Evolutionary conservation across 2,797 vertebrate species (phyloP), one percentile per base, ranked within the genome.

Genomic region (Percopsis omiscomaycus): DNA sequence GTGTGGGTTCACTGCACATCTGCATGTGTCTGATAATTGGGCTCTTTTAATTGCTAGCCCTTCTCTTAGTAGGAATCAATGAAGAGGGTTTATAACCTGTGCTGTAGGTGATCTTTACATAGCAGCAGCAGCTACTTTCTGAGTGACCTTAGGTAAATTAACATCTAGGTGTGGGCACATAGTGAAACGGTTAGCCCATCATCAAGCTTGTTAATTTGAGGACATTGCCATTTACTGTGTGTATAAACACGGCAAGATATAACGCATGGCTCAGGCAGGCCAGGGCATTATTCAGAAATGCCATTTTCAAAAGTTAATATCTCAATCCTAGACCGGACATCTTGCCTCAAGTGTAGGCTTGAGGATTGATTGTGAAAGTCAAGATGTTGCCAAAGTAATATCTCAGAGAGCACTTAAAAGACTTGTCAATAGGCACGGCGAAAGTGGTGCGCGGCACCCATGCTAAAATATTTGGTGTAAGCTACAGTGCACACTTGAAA

Each of bases 31-130:
- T 68, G 65, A 72, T 85, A 88, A 84, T 85, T 90, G 80, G 69
- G 82, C 77, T 90, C 83, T 88, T 88, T 85, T 74, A 78, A 84
- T 76, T 87, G 78, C 52, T 58, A 6, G 53, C 75, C 71, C 85
- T 88, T 89, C 88, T 89, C 82, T 77, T 87, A 86, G 66, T 66
- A 59, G 14, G 48, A 71, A 82, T 86, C 71, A 61, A 67, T 77
- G 80, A 53, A 59, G 30, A 32, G 45, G 15, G 67, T 65, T 59
- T 9, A 61, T 45, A 48, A 32, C 55, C 66, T 30, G 54, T 59
- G 52, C 37, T 37, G 37, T 28, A 13, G 15, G 48, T 56, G 22
- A 55, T 64, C 16, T 61, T 59, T 52, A 62, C 28, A 46, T 58
- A 75, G 77, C 63, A 55, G 56, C 27, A 59, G 13, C 62, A 80